A percentile compares a stretch with the other conserved stretches of the same genome.
These are phyloP conservation scores for Pogonocichla stellata DNA, from an alignment of 2,113 vertebrate species.

Conservation along the genomic window DNA sequence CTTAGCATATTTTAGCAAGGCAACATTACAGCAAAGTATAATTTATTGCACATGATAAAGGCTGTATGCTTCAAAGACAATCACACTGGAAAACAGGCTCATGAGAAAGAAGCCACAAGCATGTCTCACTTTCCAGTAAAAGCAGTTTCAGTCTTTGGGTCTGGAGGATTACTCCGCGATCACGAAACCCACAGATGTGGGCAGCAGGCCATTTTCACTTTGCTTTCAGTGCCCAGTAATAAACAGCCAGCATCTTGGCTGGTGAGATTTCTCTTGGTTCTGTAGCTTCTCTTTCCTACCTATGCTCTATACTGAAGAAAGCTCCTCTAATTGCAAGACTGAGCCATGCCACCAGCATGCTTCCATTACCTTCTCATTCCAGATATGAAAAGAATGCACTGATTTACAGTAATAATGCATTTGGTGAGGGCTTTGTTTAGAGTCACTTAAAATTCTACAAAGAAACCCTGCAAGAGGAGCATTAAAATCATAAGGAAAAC, in stretches of 20 bases:
- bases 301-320: neutral
- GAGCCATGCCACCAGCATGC: neutral
- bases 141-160: neutral
- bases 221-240: neutral
- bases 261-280: neutral
- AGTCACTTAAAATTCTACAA: constrained; percentile 13
- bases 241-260: neutral
- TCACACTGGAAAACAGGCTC: constrained; percentile 13
- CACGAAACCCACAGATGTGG: neutral
- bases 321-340: neutral
- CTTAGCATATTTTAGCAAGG: constrained; percentile 72
- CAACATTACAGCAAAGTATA: constrained; percentile 72
- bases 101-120: neutral
- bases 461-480: neutral
- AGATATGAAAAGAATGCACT: neutral
- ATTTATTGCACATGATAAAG: constrained; percentile 72
- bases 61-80: constrained; percentile 49
- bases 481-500: neutral
- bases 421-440: neutral
- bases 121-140: neutral
- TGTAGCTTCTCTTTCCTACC: neutral
- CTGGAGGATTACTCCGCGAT: neutral
- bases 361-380: constrained; percentile 1
- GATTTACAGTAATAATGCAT: neutral
- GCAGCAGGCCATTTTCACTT: neutral